Evolutionary conservation across 1,140 invertebrate species (phyloP), one percentile per base, ranked within the genome.

Genomic region (Rhopalosiphum padi): DNA sequence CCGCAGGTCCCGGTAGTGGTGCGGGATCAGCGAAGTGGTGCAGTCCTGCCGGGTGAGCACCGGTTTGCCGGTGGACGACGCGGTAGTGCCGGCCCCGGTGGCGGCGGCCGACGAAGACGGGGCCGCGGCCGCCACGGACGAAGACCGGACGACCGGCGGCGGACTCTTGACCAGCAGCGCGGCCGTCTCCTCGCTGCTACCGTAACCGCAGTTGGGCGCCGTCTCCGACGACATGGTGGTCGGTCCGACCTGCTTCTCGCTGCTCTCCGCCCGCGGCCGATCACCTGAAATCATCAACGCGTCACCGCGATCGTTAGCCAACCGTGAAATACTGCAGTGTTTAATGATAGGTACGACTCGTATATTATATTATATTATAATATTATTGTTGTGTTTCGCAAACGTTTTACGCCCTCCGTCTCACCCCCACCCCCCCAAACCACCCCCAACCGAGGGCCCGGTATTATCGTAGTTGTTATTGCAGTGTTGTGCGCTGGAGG

Each of bases 11-110:
- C 91, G 91, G 22, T 93, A 51, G 23, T 93, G 82, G 35, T 93
- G 82, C 93, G 97, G 97, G 21, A 97, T 97, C 23, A 94, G 95
- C 94, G 96, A 96, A 85, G 97, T 97, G 22, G 97, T 97, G 94
- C 97, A 97, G 95, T 98, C 97, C 95, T 98, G 97, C 93, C 97
- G 96, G 96, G 97, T 97, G 93, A 98, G 96, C 48, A 98, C 97
- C 82, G 97, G 97, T 95, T 98, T 98, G 87, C 95, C 95, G 94
- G 41, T 41, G 41, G 94, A 95, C 83, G 94, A 95, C 94, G 94
- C 2, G 95, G 95, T 11, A 90, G 94, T 43, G 55, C 95, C 68
- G 85, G 93, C 89, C 86, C 87, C 48, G 68, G 94, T 90, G 37
- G 22, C 15, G 30, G 18, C 48, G 8, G 35, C 18, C 23, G 43